Percentiles rank a stretch among this genome's conserved stretches.
Evolutionary conservation across 1,140 invertebrate genomes (phyloP).

Genomic region (Lucilia cuprina): DNA sequence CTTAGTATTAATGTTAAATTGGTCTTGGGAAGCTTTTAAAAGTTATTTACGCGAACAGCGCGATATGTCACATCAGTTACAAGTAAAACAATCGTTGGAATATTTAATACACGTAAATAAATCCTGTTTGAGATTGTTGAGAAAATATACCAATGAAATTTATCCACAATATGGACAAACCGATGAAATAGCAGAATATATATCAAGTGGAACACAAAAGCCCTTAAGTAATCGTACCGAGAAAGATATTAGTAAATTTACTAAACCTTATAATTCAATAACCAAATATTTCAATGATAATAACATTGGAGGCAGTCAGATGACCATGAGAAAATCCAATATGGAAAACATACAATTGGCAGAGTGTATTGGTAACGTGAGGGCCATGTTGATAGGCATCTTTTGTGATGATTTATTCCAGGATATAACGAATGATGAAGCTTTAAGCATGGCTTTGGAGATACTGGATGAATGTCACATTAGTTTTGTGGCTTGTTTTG

Average conservation of each 20-base stretch:
- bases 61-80: conserved; percentile 62
- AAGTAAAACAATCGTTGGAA: conserved; percentile 71
- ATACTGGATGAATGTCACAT: conserved; percentile 90
- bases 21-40: conserved; percentile 83
- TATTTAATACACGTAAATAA: conserved; percentile 87
- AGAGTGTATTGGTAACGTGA: conserved; percentile 85
- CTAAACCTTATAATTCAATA: neutral
- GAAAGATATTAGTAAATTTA: neutral
- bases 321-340: conserved; percentile 64
- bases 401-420: conserved; percentile 76
- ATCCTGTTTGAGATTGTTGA: conserved; percentile 80
- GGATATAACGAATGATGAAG: conserved; percentile 59
- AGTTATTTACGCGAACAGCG: conserved; percentile 69
- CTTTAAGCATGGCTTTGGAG: conserved; percentile 69
- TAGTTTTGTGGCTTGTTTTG: conserved; percentile 91
- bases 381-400: conserved; percentile 82
- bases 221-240: conserved; percentile 10
- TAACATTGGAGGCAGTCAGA: neutral
- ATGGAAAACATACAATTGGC: conserved; percentile 79
- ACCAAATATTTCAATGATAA: conserved; percentile 27
- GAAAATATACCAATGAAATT: conserved; percentile 87
- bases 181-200: conserved; percentile 31
- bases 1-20: conserved; percentile 78
- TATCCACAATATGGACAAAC: conserved; percentile 72
- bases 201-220: neutral